These are phyloP conservation scores for Leptonema lineaticorne DNA, from an alignment of 1,140 invertebrate species.

Conservation along the genomic window DNA sequence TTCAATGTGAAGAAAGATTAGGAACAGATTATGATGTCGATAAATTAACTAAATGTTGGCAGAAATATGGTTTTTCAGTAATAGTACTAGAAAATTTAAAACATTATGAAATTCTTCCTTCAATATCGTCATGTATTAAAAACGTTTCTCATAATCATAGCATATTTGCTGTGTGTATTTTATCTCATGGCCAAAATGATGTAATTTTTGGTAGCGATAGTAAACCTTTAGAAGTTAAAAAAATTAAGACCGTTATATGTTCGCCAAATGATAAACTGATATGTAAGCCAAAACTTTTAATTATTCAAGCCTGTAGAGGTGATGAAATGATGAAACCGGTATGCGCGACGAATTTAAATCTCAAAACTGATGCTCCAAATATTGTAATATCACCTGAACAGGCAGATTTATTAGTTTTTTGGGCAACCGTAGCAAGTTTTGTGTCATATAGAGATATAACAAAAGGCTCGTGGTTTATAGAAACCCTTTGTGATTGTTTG, in stretches of 20 bases:
- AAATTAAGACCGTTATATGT: slow-evolving; percentile 19
- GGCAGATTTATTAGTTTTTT: slow-evolving; percentile 20
- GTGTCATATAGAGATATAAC: slow-evolving; percentile 13
- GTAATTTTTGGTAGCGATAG: slow-evolving; percentile 7
- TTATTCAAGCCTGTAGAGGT: slow-evolving; percentile 39
- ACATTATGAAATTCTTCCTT: background rate
- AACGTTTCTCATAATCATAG: background rate
- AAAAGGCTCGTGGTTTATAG: slow-evolving; percentile 13
- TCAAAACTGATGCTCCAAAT: background rate
- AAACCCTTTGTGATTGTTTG: slow-evolving; percentile 15
- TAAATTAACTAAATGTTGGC: slow-evolving; percentile 3
- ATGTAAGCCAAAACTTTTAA: slow-evolving; percentile 36
- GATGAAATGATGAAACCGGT: slow-evolving; percentile 22
- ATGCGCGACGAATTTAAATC: background rate
- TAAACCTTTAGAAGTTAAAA: slow-evolving; percentile 9
- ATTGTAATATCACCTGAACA: slow-evolving; percentile 16
- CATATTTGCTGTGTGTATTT: slow-evolving; percentile 20
- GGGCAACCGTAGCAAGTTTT: slow-evolving; percentile 13
- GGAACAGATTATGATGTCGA: slow-evolving; percentile 20
- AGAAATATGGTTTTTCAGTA: background rate
- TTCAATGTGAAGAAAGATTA: background rate
- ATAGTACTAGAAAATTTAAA: background rate
- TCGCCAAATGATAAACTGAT: background rate
- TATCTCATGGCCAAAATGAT: slow-evolving; percentile 16
- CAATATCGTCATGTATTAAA: background rate